A percentile compares a stretch with the other conserved stretches of the same genome.
Evolutionary conservation across 2,797 vertebrate genomes (phyloP).

Genomic region (Clangula hyemalis): DNA sequence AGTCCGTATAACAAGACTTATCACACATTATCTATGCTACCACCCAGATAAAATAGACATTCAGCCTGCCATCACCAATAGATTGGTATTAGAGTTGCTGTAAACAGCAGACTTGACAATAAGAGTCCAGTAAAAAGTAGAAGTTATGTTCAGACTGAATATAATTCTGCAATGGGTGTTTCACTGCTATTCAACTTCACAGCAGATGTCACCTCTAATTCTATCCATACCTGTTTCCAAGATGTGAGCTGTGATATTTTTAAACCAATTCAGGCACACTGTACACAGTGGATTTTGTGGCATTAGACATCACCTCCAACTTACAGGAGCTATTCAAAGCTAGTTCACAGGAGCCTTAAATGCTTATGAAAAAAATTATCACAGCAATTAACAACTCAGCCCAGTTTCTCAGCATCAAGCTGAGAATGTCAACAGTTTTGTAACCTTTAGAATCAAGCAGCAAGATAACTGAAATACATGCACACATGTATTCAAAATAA

Average conservation of each 20-base stretch:
- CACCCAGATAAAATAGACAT: background rate
- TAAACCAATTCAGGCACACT: background rate
- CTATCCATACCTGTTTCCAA: background rate
- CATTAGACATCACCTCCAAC: background rate
- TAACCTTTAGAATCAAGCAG: slow-evolving; percentile 31
- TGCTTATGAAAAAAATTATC: background rate
- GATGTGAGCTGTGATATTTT: background rate
- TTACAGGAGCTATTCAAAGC: background rate
- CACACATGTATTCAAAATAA: slow-evolving; percentile 43
- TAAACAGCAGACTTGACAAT: background rate
- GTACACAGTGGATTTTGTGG: background rate
- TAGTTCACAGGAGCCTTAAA: background rate
- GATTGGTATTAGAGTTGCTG: background rate
- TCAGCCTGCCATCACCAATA: background rate
- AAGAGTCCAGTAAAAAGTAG: background rate
- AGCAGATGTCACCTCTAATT: background rate
- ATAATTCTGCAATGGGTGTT: background rate
- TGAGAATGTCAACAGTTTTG: background rate
- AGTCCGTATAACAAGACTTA: background rate
- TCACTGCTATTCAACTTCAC: background rate
- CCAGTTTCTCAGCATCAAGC: background rate
- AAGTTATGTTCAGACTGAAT: background rate
- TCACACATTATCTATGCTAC: background rate
- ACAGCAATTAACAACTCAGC: background rate
- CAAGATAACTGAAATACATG: slow-evolving; percentile 28